Base-by-base conservation (phyloP, 2,113 vertebrate species). In the Pseudopipra pipra region DNA sequence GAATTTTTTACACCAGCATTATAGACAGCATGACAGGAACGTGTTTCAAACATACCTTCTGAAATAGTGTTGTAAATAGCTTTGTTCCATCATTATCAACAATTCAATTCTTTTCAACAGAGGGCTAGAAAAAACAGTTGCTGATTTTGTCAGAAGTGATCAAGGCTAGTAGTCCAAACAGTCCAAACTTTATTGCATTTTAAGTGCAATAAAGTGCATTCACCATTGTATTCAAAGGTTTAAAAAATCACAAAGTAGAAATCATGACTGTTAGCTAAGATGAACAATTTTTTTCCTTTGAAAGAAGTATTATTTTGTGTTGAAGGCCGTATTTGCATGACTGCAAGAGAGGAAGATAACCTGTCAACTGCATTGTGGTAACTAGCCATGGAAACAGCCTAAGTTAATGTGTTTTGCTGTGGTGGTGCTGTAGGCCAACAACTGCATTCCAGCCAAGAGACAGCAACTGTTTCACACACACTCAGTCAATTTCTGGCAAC, bases 401-500 rank as follows among this genome's bases (percentile, higher is more conserved):
- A 20, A 41, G 8, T 31, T 12, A 25, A 46, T 14, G 17, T 19
- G 3, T 31, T 37, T 49, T 74, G 37, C 23, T 31, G 6, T 0
- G 1, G 55, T 2, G 3, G 35, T 22, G 37, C 21, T 12, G 46
- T 16, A 35, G 49, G 51, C 12, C 33, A 39, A 21, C 15, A 28
- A 17, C 23, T 23, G 56, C 35, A 4, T 37, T 44, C 46, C 78
- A 65, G 68, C 37, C 20, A 7, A 14, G 31, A 8, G 11, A 47
- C 0, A 73, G 51, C 3, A 2, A 81, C 8, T 49, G n/a, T 22
- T 66, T 62, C 61, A 39, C 23, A 2, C 4, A 30, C 62, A 43
- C 21, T 22, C 12, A 61, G 68, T 24, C 33, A 37, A 58, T 5
- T 44, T 43, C 43, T 33, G 52, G 30, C 61, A 92, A 51, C 43